Conservation (phyloP, 2,113 vertebrate genomes). For the Periophthalmus modestus region DNA sequence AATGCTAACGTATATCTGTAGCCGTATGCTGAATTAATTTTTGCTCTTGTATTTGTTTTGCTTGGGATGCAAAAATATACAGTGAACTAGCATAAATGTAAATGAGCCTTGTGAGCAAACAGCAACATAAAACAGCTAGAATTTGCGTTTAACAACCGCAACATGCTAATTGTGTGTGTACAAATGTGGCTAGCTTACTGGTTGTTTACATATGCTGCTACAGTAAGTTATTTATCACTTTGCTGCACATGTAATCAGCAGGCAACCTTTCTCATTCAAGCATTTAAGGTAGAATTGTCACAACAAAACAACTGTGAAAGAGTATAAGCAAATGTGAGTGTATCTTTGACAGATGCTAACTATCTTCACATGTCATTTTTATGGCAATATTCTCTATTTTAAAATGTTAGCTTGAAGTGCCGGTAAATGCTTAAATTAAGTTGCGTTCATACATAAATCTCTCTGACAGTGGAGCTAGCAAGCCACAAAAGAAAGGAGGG, state of each 20-base stretch:
- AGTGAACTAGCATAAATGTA: not conserved
- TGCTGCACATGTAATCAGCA: not conserved
- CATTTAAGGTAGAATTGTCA: slow-evolving; percentile 4
- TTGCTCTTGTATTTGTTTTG: not conserved
- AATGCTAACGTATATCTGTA: not conserved
- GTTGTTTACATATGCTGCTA: not conserved
- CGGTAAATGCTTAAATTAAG: slow-evolving; percentile 23
- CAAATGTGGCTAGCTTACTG: not conserved
- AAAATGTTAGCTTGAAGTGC: not conserved
- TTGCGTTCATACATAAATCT: slow-evolving; percentile 44
- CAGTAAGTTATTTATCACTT: slow-evolving; percentile 19
- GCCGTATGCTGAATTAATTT: not conserved
- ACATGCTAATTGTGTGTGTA: not conserved
- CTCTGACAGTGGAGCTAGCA: slow-evolving; percentile 13
- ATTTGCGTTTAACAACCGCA: slow-evolving; percentile 6
- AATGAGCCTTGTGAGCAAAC: slow-evolving; percentile 3
- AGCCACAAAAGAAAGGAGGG: not conserved
- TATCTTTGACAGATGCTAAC: slow-evolving; percentile 18
- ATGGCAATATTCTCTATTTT: not conserved
- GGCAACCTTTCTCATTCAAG: not conserved
- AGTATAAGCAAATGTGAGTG: not conserved
- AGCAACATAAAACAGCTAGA: not conserved
- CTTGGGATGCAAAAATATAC: not conserved
- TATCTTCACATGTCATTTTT: slow-evolving; percentile 4
- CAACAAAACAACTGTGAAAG: not conserved